These are phyloP conservation scores for Megaustenia siamemsis DNA, from an alignment of 2,888 invertebrate species.

Conservation along the genomic window DNA sequence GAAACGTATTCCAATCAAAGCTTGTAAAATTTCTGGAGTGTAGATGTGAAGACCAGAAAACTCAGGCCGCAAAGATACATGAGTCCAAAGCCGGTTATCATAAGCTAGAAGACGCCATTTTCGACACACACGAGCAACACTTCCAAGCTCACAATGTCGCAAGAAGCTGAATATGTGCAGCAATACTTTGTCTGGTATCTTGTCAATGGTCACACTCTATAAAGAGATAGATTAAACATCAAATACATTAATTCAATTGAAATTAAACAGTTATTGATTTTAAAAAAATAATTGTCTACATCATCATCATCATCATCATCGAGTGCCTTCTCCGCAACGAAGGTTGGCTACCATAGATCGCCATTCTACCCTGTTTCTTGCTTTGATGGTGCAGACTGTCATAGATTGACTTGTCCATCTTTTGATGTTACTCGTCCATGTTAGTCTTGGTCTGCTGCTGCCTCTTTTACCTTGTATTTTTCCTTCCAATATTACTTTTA, in stretches of 20 bases:
- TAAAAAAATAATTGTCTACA: no score
- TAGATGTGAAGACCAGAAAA: conserved; percentile 94
- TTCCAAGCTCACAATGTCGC: conserved; percentile 93
- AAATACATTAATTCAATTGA: not conserved
- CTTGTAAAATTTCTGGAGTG: conserved; percentile 91
- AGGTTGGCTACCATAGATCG: no score
- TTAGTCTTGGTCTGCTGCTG: no score
- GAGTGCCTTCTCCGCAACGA: no score
- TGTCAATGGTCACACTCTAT: conserved; percentile 80
- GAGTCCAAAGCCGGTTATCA: conserved; percentile 95
- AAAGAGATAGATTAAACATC: conserved; percentile 27
- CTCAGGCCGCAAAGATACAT: conserved; percentile 97
- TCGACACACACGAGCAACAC: conserved; percentile 93
- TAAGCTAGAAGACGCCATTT: conserved; percentile 97
- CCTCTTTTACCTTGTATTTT: no score
- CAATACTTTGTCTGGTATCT: conserved; percentile 97
- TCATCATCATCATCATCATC: no score
- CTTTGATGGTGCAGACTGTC: no score
- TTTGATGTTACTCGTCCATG: no score
- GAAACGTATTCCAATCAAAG: conserved; percentile 86
- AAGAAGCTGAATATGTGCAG: conserved; percentile 96
- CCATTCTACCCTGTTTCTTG: no score
- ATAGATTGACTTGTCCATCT: no score
- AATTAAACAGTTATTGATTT: no score
- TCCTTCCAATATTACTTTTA: no score